phyloP scores from a whole-genome alignment of 2,888 invertebrate species.

The Phragmatobia fuliginosa region DNA sequence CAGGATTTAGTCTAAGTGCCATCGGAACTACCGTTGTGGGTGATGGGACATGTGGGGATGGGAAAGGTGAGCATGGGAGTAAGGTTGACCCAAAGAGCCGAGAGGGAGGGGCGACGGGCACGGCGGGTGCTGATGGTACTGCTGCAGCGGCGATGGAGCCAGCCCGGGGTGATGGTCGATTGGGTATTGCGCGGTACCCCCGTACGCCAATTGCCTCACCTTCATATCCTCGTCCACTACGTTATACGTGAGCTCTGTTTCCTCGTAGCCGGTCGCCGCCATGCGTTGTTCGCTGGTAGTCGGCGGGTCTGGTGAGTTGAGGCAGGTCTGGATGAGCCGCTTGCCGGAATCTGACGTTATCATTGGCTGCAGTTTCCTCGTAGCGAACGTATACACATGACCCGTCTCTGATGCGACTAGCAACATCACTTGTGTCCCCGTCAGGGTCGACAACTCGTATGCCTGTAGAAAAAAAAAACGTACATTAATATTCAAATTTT shows the following conservation, averaged over 20 bases:
- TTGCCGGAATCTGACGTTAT: slow-evolving; percentile 99
- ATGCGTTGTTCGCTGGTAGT: slow-evolving; percentile 96
- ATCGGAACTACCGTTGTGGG: slow-evolving; percentile 91
- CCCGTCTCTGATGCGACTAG: slow-evolving; percentile 99
- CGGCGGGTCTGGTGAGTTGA: slow-evolving; percentile 98
- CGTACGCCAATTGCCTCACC: slow-evolving; percentile 98
- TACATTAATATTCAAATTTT: slow-evolving; percentile 21
- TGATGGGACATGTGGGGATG: slow-evolving; percentile 92
- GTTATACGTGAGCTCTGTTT: slow-evolving; percentile 99
- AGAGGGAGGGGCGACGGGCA: slow-evolving; percentile 92
- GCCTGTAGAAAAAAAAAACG: slow-evolving; percentile 89
- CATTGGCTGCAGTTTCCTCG: slow-evolving; percentile 99
- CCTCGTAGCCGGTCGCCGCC: slow-evolving; percentile 99
- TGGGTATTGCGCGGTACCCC: slow-evolving; percentile 90
- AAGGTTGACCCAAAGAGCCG: slow-evolving; percentile 81
- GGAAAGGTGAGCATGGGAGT: slow-evolving; percentile 85
- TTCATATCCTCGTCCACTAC: slow-evolving; percentile 98
- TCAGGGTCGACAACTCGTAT: slow-evolving; percentile 99
- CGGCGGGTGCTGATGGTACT: slow-evolving; percentile 91
- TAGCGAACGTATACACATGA: slow-evolving; percentile 99
- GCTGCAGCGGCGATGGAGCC: slow-evolving; percentile 89
- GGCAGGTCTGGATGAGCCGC: slow-evolving; percentile 98
- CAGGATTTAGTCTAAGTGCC: slow-evolving; percentile 67
- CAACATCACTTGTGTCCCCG: slow-evolving; percentile 99
- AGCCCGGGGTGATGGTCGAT: slow-evolving; percentile 89